phyloP scores from a whole-genome alignment of 1,140 invertebrate genomes.

The Drosophila biarmipes region DNA sequence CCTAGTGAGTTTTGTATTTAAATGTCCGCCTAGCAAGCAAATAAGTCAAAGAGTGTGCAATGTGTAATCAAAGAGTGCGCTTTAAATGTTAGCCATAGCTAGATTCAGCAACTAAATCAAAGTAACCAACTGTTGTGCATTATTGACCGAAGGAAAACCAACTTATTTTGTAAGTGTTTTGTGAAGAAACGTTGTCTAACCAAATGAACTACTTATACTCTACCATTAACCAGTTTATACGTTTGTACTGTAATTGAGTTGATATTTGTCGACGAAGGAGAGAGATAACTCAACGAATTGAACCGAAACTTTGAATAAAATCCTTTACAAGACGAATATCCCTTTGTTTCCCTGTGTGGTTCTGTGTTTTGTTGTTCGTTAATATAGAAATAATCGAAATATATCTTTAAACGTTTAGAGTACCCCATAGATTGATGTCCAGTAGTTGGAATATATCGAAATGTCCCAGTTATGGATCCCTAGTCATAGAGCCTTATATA shows the following conservation, averaged over 20 bases:
- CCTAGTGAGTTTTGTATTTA: slow-evolving; percentile 49
- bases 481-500: slow-evolving; percentile 10
- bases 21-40: slow-evolving; percentile 50
- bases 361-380: slow-evolving; percentile 50
- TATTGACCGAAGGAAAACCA: slow-evolving; percentile 20
- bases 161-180: slow-evolving; percentile 73
- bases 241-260: slow-evolving; percentile 69
- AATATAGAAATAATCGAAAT: slow-evolving; percentile 10
- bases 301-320: slow-evolving; percentile 39
- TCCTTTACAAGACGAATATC: slow-evolving; percentile 62
- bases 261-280: slow-evolving; percentile 6
- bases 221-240: slow-evolving; percentile 71
- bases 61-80: slow-evolving; percentile 66
- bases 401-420: slow-evolving; percentile 23
- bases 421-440: slow-evolving; percentile 5
- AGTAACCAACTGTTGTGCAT: slow-evolving; percentile 64
- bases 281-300: slow-evolving; percentile 30
- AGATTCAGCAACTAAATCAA: slow-evolving; percentile 66
- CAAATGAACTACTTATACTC: slow-evolving; percentile 66
- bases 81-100: slow-evolving; percentile 71
- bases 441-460: slow-evolving; percentile 4
- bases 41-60: slow-evolving; percentile 56
- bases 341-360: slow-evolving; percentile 50
- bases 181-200: slow-evolving; percentile 74
- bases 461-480: not conserved